Percentiles rank a stretch among this genome's conserved stretches.
Evolutionary conservation across 1,140 invertebrate species (phyloP).

Genomic region (Orchesella cincta): DNA sequence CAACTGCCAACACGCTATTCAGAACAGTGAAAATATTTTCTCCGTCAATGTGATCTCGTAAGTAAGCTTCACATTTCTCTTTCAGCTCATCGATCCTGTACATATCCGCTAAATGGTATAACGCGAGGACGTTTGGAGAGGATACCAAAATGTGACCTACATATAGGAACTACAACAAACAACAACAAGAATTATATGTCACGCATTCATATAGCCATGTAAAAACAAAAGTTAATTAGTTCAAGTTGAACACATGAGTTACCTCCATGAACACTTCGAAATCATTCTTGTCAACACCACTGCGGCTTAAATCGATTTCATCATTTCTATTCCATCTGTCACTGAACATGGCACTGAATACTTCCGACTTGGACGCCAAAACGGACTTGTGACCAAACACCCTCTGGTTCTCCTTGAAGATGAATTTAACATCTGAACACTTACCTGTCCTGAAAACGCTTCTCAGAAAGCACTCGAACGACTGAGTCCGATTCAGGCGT

Average conservation of each 20-base stretch:
- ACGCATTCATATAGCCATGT: too few species aligned
- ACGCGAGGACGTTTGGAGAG: background rate
- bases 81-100: background rate
- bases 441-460: too few species aligned
- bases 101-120: background rate
- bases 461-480: too few species aligned
- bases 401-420: too few species aligned
- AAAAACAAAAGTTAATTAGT: background rate
- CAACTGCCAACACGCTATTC: too few species aligned
- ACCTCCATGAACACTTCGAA: background rate
- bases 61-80: background rate
- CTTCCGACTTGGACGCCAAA: background rate
- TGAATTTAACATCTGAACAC: too few species aligned
- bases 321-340: background rate
- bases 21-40: background rate
- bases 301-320: background rate
- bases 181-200: background rate
- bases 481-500: too few species aligned
- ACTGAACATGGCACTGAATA: background rate
- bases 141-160: background rate
- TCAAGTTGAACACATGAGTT: background rate
- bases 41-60: background rate
- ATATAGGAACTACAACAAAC: background rate
- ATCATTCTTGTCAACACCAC: background rate
- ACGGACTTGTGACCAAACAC: background rate